Evolutionary conservation across 2,888 invertebrate genomes (phyloP).

Genomic region (Colletes collaris): DNA sequence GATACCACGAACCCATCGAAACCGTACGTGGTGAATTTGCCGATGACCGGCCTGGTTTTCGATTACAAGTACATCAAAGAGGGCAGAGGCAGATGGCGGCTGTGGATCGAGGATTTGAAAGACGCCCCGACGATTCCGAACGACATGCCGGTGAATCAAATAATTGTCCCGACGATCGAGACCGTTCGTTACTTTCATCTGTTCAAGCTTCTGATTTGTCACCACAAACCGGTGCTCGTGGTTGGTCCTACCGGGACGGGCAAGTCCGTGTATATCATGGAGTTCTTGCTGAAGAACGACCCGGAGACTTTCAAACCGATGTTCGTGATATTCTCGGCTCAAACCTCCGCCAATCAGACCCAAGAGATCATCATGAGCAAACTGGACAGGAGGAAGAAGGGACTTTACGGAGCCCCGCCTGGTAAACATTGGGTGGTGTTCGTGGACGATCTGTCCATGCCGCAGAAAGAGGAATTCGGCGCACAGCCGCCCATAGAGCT

Average conservation of each 20-base stretch:
- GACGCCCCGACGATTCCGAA: constrained; percentile 90
- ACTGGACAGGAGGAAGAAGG: constrained; percentile 95
- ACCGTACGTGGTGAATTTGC: constrained; percentile 92
- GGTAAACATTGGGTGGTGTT: constrained; percentile 93
- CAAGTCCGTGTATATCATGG: constrained; percentile 95
- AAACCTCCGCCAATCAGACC: constrained; percentile 96
- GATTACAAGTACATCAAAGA: constrained; percentile 96
- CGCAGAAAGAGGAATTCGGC: constrained; percentile 93
- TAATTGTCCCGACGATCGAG: constrained; percentile 96
- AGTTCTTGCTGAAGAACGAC: constrained; percentile 92
- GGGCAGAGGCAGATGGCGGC: constrained; percentile 95
- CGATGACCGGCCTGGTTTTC: constrained; percentile 91
- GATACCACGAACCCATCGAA: constrained; percentile 84
- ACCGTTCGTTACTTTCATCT: constrained; percentile 93
- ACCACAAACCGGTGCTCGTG: constrained; percentile 92
- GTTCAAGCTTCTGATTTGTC: constrained; percentile 90
- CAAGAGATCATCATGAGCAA: constrained; percentile 98
- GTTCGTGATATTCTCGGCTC: constrained; percentile 96
- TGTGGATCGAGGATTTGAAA: constrained; percentile 93
- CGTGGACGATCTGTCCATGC: constrained; percentile 98
- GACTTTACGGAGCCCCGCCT: constrained; percentile 82
- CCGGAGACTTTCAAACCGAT: constrained; percentile 91
- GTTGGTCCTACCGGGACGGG: constrained; percentile 98
- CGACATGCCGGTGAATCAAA: constrained; percentile 96
- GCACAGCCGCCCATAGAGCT: constrained; percentile 98